These are phyloP conservation scores for Brenthis ino DNA, from an alignment of 2,888 invertebrate species.

Conservation along the genomic window DNA sequence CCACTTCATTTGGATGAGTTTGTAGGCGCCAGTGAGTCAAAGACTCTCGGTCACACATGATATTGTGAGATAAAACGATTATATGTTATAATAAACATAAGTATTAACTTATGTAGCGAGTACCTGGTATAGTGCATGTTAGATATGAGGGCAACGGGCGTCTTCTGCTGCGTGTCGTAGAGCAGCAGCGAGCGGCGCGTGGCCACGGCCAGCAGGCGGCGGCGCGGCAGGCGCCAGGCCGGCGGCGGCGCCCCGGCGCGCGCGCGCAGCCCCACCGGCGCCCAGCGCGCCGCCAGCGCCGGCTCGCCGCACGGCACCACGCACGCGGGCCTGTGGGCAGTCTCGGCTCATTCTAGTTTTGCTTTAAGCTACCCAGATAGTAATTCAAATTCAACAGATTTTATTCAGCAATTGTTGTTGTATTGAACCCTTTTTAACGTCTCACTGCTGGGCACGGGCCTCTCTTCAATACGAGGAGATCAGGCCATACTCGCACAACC, in stretches of 20 bases:
- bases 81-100: no score
- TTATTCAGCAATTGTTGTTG: no score
- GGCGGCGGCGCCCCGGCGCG: constrained; percentile 84
- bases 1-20: no score
- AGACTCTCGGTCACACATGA: background rate
- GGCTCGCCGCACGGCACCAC: constrained; percentile 87
- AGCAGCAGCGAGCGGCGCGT: constrained; percentile 90
- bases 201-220: constrained; percentile 95
- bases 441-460: no score
- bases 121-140: constrained; percentile 75
- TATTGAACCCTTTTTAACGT: no score
- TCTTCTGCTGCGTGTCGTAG: constrained; percentile 73
- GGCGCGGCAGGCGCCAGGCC: constrained; percentile 95
- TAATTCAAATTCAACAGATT: no score
- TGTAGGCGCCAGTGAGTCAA: no score
- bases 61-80: background rate
- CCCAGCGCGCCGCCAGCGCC: constrained; percentile 78
- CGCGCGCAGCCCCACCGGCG: constrained; percentile 78
- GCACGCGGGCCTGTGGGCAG: constrained; percentile 85
- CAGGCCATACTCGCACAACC: no score
- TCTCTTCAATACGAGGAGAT: no score
- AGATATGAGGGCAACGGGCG: constrained; percentile 66
- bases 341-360: no score
- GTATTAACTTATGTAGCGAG: background rate
- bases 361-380: no score